Evolutionary conservation across 2,888 invertebrate species (phyloP).

Genomic region (Drosophila phalerata): DNA sequence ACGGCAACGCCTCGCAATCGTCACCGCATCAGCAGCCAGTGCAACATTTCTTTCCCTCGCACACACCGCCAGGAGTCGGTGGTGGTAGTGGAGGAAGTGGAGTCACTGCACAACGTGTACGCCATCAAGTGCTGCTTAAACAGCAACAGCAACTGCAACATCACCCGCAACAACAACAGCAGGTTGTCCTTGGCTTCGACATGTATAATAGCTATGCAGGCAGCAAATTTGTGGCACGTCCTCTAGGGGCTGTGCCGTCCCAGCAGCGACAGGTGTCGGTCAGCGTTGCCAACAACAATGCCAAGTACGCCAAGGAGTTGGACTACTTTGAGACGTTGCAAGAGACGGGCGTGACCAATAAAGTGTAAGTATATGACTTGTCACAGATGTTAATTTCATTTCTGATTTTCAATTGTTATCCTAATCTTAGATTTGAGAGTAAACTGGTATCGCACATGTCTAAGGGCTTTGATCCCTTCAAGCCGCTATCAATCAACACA

Average conservation of each 20-base stretch:
- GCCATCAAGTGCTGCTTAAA: conserved; percentile 51
- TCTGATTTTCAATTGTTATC: background rate
- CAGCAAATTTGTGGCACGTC: conserved; percentile 62
- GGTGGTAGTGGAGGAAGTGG: conserved; percentile 14
- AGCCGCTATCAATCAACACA: conserved; percentile 84
- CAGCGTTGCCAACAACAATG: conserved; percentile 55
- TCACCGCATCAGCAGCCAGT: conserved; percentile 48
- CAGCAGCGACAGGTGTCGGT: conserved; percentile 62
- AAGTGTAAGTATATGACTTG: conserved; percentile 79
- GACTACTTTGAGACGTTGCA: conserved; percentile 84
- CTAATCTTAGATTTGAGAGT: conserved; percentile 77
- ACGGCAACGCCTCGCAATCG: conserved; percentile 46
- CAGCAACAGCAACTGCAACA: conserved; percentile 51
- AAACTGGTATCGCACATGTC: conserved; percentile 84
- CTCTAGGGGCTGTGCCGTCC: conserved; percentile 51
- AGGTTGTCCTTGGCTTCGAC: conserved; percentile 75
- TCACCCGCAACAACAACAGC: conserved; percentile 55
- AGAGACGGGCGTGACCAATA: conserved; percentile 85
- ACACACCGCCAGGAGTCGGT: conserved; percentile 51
- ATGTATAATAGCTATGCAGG: conserved; percentile 80
- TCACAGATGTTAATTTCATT: background rate
- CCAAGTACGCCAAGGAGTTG: conserved; percentile 83
- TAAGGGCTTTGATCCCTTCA: conserved; percentile 84
- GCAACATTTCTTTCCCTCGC: conserved; percentile 71
- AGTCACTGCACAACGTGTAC: conserved; percentile 37